Evolutionary conservation across 2,888 invertebrate species (phyloP).

Genomic region (Metallyticus violacea): DNA sequence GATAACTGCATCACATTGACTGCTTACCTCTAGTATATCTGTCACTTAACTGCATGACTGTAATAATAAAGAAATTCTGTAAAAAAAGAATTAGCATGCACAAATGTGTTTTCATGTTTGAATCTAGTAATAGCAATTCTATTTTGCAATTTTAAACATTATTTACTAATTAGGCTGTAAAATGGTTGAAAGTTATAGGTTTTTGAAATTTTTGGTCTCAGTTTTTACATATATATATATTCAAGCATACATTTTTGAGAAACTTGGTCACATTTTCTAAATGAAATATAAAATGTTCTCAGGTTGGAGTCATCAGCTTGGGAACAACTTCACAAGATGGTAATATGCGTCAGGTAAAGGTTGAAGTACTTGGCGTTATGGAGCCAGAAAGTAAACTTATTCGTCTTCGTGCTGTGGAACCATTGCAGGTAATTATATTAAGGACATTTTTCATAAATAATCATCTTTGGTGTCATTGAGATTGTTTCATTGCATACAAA

Average conservation of each 20-base stretch:
- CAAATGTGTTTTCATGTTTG: too few relatives aligned
- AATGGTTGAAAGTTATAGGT: too few relatives aligned
- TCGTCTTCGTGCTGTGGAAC: conserved; percentile 79
- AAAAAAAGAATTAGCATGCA: too few relatives aligned
- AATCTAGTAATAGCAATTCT: too few relatives aligned
- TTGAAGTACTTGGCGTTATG: conserved; percentile 81
- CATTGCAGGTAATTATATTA: conserved; percentile 51
- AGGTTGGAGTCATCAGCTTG: conserved; percentile 79
- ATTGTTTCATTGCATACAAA: background rate
- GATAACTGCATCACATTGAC: too few relatives aligned
- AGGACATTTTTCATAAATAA: background rate
- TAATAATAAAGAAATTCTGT: too few relatives aligned
- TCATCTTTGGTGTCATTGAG: background rate
- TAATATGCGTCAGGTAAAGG: conserved; percentile 75
- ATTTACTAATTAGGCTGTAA: too few relatives aligned
- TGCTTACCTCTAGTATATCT: too few relatives aligned
- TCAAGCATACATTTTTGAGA: background rate
- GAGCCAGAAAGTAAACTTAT: conserved; percentile 71
- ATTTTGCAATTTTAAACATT: too few relatives aligned
- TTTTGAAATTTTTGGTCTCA: background rate
- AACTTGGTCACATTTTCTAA: background rate
- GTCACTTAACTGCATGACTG: too few relatives aligned
- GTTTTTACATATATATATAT: background rate
- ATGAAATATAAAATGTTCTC: conserved; percentile 27
- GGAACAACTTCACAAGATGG: conserved; percentile 82